A percentile compares a stretch with the other conserved stretches of the same genome.
phyloP scores from a whole-genome alignment of 2,797 vertebrate genomes.

The Champsocephalus gunnari region DNA sequence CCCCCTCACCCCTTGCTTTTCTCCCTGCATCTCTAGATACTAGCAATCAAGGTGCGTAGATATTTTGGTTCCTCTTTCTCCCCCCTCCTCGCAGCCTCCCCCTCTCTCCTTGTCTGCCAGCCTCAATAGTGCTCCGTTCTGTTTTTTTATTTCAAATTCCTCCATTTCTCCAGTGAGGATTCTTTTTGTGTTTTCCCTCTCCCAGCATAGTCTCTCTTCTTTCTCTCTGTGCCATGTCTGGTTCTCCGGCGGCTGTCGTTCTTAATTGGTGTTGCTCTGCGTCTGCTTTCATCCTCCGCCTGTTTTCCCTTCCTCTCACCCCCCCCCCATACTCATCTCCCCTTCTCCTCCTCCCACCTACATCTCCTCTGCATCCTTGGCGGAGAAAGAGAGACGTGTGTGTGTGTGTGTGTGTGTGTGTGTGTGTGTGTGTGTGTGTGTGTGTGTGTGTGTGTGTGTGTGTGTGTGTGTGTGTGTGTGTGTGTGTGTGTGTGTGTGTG shows the following conservation, averaged over 20 bases:
- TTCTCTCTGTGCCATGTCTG: slow-evolving; percentile 57
- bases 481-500: slow-evolving; percentile 36
- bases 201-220: slow-evolving; percentile 47
- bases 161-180: slow-evolving; percentile 53
- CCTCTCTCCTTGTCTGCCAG: slow-evolving; percentile 42
- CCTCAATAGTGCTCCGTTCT: slow-evolving; percentile 39
- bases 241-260: slow-evolving; percentile 75
- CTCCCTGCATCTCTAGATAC: slow-evolving; percentile 18
- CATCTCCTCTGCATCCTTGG: slow-evolving; percentile 52
- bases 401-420: slow-evolving; percentile 36
- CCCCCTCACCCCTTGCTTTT: slow-evolving; percentile 9
- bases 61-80: slow-evolving; percentile 21
- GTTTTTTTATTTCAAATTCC: slow-evolving; percentile 33
- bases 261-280: slow-evolving; percentile 78
- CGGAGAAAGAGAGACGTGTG: slow-evolving; percentile 53
- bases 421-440: too few relatives aligned
- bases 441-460: too few relatives aligned
- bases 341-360: slow-evolving; percentile 37
- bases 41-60: slow-evolving; percentile 41
- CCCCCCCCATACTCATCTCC: slow-evolving; percentile 17
- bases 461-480: too few relatives aligned
- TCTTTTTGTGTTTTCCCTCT: slow-evolving; percentile 57
- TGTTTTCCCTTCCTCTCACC: slow-evolving; percentile 34
- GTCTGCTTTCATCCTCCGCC: slow-evolving; percentile 76
- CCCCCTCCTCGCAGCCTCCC: background rate